Base-by-base conservation (phyloP, 2,797 vertebrate genomes). In the Triplophysa bombifrons region DNA sequence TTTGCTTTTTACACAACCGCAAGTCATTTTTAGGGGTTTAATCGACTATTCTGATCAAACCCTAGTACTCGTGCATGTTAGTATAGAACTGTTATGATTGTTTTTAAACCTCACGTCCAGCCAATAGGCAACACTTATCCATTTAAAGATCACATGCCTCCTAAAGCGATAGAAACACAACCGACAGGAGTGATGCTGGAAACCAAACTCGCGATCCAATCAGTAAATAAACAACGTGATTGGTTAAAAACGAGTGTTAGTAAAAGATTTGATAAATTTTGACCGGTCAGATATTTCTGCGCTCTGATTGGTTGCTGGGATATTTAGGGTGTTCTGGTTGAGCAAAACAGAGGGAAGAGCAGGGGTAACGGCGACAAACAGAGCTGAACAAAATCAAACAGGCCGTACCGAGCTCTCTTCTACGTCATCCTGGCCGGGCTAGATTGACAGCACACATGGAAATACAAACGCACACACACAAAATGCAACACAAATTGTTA, bases 351-450 rank as follows among this genome's bases (percentile, higher is more conserved):
- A 77, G 50, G 80, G 46, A 46, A 58, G 10, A 85, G 80, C 69
- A 77, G 76, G 58, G 72, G 20, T 81, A 76, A 66, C 16, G 78
- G 77, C 38, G 83, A 87, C 5, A 83, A 22, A 76, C 79, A 76
- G 66, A 87, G 86, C 80, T 84, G 58, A 83, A 73, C 86, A 83
- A 88, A 92, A 88, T 89, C 88, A 94, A 94, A 88, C 84, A 80
- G 78, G 88, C 89, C 97, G 58, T 99, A 98, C 97, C 96, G 91
- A 94, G 92, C 92, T 93, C 90, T 97, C 95, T 83, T 96, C 95
- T 84, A 80, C 87, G 88, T 96, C 90, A 85, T 94, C 95, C 88
- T 48, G 88, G 93, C 93, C 95, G 89, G 89, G 95, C 96, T 98
- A 94, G 89, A 92, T 92, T 92, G 90, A 87, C 86, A 84, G 53